Percentiles rank a stretch among this genome's conserved stretches.
Conservation (phyloP, 2,888 invertebrate genomes). For the Nineta flava region DNA sequence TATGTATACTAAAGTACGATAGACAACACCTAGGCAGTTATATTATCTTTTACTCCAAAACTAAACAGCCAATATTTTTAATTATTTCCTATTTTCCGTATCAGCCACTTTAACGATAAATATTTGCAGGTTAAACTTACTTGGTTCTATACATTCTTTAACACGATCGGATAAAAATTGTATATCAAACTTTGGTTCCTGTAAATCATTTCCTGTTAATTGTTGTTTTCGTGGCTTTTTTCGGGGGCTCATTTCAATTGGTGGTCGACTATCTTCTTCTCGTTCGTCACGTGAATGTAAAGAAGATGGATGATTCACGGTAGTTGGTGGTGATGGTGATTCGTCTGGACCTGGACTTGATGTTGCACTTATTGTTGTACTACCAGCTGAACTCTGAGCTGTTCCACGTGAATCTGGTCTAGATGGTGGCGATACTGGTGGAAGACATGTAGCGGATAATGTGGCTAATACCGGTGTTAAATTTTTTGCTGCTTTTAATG, state of each 20-base stretch:
- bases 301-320: constrained; percentile 18
- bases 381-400: constrained; percentile 40
- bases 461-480: constrained; percentile 29
- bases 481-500: constrained; percentile 48
- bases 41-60: too few species aligned
- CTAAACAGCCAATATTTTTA: too few species aligned
- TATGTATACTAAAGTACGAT: too few species aligned
- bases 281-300: constrained; percentile 11
- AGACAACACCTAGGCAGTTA: too few species aligned
- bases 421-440: constrained; percentile 25
- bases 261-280: constrained; percentile 32
- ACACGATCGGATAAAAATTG: constrained; percentile 40
- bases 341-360: constrained; percentile 61
- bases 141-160: constrained; percentile 27
- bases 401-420: constrained; percentile 27
- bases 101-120: too few species aligned
- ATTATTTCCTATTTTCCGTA: background rate
- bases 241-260: constrained; percentile 54
- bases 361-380: constrained; percentile 76
- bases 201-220: constrained; percentile 40
- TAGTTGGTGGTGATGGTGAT: constrained; percentile 19
- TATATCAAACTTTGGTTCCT: constrained; percentile 36
- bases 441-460: constrained; percentile 16
- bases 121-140: background rate
- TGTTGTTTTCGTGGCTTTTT: constrained; percentile 87